A percentile compares a stretch with the other conserved stretches of the same genome.
These are phyloP conservation scores for Colaptes auratus DNA, from an alignment of 2,113 vertebrate species.

Conservation along the genomic window DNA sequence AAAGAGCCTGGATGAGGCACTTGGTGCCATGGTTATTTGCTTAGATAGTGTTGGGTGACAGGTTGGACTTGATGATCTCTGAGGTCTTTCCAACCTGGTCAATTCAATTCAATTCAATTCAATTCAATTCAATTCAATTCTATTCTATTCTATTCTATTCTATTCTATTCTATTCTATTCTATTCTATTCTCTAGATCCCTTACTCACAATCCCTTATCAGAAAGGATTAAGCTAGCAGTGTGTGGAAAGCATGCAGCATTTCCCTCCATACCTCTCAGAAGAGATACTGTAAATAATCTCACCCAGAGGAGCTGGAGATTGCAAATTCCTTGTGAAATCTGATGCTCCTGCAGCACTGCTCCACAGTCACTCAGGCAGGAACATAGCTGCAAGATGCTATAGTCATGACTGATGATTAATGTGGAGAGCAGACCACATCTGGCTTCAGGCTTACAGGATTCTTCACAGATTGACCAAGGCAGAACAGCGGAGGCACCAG, in stretches of 20 bases:
- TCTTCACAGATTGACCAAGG: slow-evolving; percentile 33
- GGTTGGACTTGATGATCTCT: too few relatives aligned
- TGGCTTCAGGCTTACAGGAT: slow-evolving; percentile 28
- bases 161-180: too few relatives aligned
- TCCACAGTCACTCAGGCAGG: neutral
- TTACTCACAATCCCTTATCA: neutral
- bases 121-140: too few relatives aligned
- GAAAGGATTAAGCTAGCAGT: neutral
- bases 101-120: too few relatives aligned
- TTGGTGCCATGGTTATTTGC: too few relatives aligned
- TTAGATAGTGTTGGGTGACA: too few relatives aligned
- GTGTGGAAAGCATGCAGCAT: neutral
- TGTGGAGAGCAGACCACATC: slow-evolving; percentile 45
- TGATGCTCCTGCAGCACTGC: slow-evolving; percentile 4
- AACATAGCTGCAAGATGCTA: neutral
- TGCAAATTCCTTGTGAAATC: slow-evolving; percentile 46
- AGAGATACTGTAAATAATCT: slow-evolving; percentile 22
- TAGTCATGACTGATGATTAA: neutral
- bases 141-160: too few relatives aligned
- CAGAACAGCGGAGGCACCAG: neutral
- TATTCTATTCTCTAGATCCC: too few relatives aligned
- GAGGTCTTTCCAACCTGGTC: too few relatives aligned
- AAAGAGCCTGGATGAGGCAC: too few relatives aligned
- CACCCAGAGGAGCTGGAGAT: slow-evolving; percentile 2
- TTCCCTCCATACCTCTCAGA: neutral